Percentiles rank a stretch among this genome's conserved stretches.
Evolutionary conservation across 2,888 invertebrate species (phyloP).

Genomic region (Luffia ferchaultella): DNA sequence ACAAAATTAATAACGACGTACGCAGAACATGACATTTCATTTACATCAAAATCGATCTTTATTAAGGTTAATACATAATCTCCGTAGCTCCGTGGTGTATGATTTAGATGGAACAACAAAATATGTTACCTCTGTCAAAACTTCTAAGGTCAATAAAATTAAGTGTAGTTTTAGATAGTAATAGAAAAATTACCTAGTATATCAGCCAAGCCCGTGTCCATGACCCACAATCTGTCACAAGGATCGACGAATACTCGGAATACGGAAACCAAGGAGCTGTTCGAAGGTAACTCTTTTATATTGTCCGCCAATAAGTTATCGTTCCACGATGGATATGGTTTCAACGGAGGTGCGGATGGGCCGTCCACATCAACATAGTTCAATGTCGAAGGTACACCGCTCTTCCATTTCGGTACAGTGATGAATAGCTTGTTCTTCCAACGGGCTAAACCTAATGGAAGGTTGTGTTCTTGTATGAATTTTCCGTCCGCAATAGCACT

Average conservation of each 20-base stretch:
- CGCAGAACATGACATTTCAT: too few species aligned
- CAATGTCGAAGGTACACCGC: conserved; percentile 75
- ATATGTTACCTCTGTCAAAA: too few species aligned
- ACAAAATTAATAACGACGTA: too few species aligned
- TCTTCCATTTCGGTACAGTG: conserved; percentile 75
- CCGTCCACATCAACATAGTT: conserved; percentile 71
- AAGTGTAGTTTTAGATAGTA: too few species aligned
- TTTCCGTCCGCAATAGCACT: conserved; percentile 67
- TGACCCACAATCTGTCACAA: conserved; percentile 84
- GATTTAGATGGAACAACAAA: too few species aligned
- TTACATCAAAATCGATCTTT: too few species aligned
- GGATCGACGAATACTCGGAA: conserved; percentile 77
- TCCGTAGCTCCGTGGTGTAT: too few species aligned
- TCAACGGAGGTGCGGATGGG: conserved; percentile 74
- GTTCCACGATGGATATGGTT: conserved; percentile 80
- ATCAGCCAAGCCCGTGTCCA: conserved; percentile 81
- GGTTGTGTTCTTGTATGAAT: conserved; percentile 71
- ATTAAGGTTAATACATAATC: too few species aligned
- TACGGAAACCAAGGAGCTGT: conserved; percentile 73
- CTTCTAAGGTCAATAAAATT: too few species aligned
- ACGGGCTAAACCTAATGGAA: conserved; percentile 74
- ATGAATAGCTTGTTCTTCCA: conserved; percentile 77
- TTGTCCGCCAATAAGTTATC: conserved; percentile 77
- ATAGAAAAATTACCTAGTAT: conserved; percentile 76
- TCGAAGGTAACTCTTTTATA: conserved; percentile 51